Evolutionary conservation across 2,113 vertebrate genomes (phyloP).

Genomic region (Psilopsiagon aymara): DNA sequence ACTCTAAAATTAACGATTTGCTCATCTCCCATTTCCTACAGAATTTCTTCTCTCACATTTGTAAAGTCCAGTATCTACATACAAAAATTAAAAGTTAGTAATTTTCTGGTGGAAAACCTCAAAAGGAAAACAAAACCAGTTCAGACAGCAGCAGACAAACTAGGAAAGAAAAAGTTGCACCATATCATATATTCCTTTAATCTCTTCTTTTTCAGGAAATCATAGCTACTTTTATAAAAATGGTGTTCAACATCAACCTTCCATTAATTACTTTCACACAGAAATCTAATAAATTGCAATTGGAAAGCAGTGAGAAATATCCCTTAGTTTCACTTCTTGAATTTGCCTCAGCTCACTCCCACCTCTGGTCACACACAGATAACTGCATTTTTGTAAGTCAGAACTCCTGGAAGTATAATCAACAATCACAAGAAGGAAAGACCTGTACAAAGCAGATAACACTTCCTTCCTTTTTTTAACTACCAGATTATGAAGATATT

Average conservation of each 20-base stretch:
- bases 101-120: background rate
- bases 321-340: background rate
- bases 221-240: background rate
- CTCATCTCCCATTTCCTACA: background rate
- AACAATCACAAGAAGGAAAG: background rate
- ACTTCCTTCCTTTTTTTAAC: background rate
- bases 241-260: fast-evolving
- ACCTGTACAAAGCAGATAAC: fast-evolving
- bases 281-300: background rate
- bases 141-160: background rate
- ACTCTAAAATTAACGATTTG: background rate
- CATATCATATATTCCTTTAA: background rate
- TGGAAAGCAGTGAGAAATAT: background rate
- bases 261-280: background rate
- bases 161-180: background rate
- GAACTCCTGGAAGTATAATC: background rate
- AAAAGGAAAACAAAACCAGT: background rate
- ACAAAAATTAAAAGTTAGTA: background rate
- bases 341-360: background rate
- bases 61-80: background rate
- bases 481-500: background rate
- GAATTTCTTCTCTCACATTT: background rate
- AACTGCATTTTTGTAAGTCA: background rate
- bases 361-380: background rate
- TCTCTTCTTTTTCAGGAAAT: background rate